Percentiles rank a stretch among this genome's conserved stretches.
Conservation (phyloP, 2,888 invertebrate genomes). For the Leptopterna dolabrata region DNA sequence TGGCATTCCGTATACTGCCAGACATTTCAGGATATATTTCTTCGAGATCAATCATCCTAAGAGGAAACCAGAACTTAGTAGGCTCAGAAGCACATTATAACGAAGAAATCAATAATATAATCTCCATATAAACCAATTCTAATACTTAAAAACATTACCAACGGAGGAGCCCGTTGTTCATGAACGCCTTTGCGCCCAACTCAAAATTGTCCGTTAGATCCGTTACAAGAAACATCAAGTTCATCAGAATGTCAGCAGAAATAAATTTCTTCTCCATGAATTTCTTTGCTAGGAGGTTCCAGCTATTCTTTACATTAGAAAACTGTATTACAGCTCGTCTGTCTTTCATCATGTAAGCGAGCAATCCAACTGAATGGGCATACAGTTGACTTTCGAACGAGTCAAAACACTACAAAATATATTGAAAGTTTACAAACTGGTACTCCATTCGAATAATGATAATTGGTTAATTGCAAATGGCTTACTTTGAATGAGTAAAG, state of each 20-base stretch:
- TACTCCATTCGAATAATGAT: neutral
- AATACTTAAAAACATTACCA: conserved; percentile 19
- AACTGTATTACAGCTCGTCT: conserved; percentile 44
- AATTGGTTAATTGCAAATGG: neutral
- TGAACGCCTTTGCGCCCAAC: conserved; percentile 37
- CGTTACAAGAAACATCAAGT: conserved; percentile 40
- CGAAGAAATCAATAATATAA: no score
- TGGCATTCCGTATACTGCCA: conserved; percentile 27
- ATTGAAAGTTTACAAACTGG: neutral
- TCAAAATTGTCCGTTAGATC: conserved; percentile 49
- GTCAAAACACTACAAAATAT: conserved; percentile 29
- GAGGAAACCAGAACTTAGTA: neutral
- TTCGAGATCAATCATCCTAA: conserved; percentile 29
- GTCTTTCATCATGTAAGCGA: conserved; percentile 46
- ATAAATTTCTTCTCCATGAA: conserved; percentile 43
- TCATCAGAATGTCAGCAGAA: conserved; percentile 47
- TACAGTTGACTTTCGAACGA: conserved; percentile 47
- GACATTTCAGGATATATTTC: conserved; percentile 41
- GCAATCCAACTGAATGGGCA: conserved; percentile 36
- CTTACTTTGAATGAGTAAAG: conserved; percentile 45
- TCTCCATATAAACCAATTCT: no score
- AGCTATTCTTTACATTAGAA: conserved; percentile 49
- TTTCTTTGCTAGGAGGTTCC: conserved; percentile 25
- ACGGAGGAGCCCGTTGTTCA: conserved; percentile 43
- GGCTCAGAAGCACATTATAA: no score